Evolutionary conservation across 1,140 invertebrate genomes (phyloP).

Genomic region (Pseudomyrmex sp.): DNA sequence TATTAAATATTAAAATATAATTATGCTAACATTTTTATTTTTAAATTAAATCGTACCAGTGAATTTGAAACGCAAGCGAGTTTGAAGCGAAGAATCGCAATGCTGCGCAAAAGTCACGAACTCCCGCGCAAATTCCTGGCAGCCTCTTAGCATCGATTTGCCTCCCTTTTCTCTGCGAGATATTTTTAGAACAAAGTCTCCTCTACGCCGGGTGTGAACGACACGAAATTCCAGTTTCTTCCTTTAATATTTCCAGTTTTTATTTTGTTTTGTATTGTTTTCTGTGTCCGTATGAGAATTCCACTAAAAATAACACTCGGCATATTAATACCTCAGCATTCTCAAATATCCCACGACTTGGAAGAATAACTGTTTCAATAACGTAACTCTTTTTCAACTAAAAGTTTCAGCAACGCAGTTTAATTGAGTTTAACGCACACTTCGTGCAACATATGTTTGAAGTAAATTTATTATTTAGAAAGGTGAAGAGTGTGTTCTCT

Average conservation of each 20-base stretch:
- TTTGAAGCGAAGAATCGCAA: too few species aligned
- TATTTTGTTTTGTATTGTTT: constrained; percentile 7
- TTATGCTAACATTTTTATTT: too few species aligned
- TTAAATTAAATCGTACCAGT: too few species aligned
- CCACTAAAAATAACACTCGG: too few species aligned
- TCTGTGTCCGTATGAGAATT: not conserved
- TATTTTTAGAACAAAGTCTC: constrained; percentile 50
- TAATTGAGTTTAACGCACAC: not conserved
- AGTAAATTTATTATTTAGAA: constrained; percentile 49
- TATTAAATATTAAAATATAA: too few species aligned
- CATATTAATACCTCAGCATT: too few species aligned
- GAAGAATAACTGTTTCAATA: too few species aligned
- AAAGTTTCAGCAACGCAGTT: not conserved
- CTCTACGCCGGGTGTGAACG: not conserved
- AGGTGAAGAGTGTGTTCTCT: constrained; percentile 25
- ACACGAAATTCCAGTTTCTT: constrained; percentile 46
- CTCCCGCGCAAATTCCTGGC: too few species aligned
- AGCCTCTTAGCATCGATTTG: constrained; percentile 12
- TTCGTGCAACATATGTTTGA: not conserved
- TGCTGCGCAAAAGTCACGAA: too few species aligned
- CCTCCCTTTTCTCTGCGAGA: not conserved
- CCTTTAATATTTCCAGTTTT: constrained; percentile 34
- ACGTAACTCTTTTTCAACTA: too few species aligned
- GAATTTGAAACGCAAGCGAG: too few species aligned
- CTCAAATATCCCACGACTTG: too few species aligned